Conservation (phyloP, 64 coral and sea anemone species). For the Exaiptasia diaphana region DNA sequence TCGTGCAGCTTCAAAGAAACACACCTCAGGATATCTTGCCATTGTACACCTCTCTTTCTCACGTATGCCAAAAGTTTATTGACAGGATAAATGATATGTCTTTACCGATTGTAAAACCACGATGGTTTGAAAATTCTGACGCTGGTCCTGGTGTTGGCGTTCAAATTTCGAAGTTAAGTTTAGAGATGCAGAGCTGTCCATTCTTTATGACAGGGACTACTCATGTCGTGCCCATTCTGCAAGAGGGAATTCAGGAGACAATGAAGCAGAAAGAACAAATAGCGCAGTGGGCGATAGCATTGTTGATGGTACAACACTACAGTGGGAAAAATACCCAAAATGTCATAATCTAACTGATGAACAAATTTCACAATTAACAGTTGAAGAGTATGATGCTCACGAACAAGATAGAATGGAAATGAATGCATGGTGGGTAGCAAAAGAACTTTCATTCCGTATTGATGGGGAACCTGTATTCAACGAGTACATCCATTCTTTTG, state of each 20-base stretch:
- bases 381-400: not conserved
- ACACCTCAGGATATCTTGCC: not conserved
- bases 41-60: not conserved
- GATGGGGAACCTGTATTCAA: not conserved
- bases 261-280: constrained; percentile 35
- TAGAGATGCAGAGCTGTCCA: not conserved
- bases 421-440: not conserved
- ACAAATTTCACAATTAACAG: not conserved
- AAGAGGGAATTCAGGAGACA: constrained; percentile 16
- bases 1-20: constrained; percentile 18
- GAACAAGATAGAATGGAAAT: not conserved
- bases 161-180: constrained; percentile 6
- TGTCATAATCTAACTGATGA: not conserved
- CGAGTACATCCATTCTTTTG: not conserved
- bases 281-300: constrained; percentile 16
- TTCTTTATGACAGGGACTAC: constrained; percentile 19
- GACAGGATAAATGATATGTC: not conserved
- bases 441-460: not conserved
- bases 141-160: not conserved
- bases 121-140: not conserved
- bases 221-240: constrained; percentile 10
- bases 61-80: not conserved
- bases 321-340: not conserved
- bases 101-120: not conserved
- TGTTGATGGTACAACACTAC: not conserved